Conservation (phyloP, 2,888 invertebrate genomes). For the Sarcophaga carnaria region DNA sequence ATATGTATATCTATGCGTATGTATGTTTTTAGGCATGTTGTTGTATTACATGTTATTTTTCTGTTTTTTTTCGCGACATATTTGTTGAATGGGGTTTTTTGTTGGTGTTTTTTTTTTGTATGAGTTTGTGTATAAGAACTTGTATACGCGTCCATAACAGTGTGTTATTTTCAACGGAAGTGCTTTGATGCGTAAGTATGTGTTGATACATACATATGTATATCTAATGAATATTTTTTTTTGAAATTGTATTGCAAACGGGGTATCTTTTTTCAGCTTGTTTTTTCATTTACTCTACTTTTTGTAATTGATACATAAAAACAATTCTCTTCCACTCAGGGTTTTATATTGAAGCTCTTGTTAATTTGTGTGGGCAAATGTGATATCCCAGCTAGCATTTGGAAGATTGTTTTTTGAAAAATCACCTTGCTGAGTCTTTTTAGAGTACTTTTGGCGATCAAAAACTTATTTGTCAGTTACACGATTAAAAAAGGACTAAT, state of each 20-base stretch:
- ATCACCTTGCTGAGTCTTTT: no score
- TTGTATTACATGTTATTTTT: conserved; percentile 38
- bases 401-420: no score
- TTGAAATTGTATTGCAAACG: conserved; percentile 44
- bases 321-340: conserved; percentile 17
- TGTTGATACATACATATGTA: conserved; percentile 32
- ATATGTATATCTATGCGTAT: no score
- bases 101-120: conserved; percentile 11
- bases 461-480: no score
- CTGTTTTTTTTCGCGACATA: conserved; percentile 37
- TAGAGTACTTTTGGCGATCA: no score
- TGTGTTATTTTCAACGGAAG: conserved; percentile 45
- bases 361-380: neutral
- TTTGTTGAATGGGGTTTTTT: conserved; percentile 45
- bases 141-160: conserved; percentile 10
- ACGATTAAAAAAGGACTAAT: no score
- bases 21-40: conserved; percentile 15
- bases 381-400: no score
- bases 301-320: conserved; percentile 46
- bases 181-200: conserved; percentile 63
- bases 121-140: neutral
- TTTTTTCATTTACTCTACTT: conserved; percentile 29
- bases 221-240: neutral
- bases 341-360: conserved; percentile 20
- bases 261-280: conserved; percentile 34